Evolutionary conservation across 2,888 invertebrate species (phyloP), one percentile per base, ranked within the genome.

Genomic region (Heliconius cydno): DNA sequence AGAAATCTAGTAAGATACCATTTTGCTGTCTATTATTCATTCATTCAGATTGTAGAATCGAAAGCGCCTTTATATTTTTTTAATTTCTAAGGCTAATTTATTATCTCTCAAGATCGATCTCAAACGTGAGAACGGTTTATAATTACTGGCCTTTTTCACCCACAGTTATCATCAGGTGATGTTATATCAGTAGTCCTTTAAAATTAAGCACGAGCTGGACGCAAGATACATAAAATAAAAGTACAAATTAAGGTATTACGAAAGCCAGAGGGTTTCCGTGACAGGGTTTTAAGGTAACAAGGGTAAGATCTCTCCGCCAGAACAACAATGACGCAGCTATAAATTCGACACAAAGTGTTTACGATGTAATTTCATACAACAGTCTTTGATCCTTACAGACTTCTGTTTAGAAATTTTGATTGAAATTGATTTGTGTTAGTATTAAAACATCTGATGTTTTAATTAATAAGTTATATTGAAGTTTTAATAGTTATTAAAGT

Each of bases 271-370:
- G 38, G 57, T 63, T 70, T 63, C 60, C 70, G 71, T 71, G 77
- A 77, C 63, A 77, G 70, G 63, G 41, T 77, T 77, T 77, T 63
- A 71, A 41, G 77, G 71, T 71, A 77, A 77, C 77, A 63, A 77
- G 77, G 77, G 77, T 77, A 68, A 70, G 77, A 70, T 60, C 38
- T 63, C 77, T 63, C 22, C 28, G 70, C 30, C 70, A 71, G 25
- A 57, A 72, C 70, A 68, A 38, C 71, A 77, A 77, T 70, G 66
- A 76, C 76, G 46, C n/a, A 67, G 67, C 66, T 30, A 30, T n/a
- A 52, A 76, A 66, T 67, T 22, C 52, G 30, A 28, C 57, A 57
- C n/a, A 57, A 57, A 34, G n/a, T n/a, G 72, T 57, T 72, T 72
- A 72, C 30, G 9, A 57, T 6, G n/a, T 72, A 72, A 72, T 72